Evolutionary conservation across 2,888 invertebrate species (phyloP).

Genomic region (Tenthredo livida): DNA sequence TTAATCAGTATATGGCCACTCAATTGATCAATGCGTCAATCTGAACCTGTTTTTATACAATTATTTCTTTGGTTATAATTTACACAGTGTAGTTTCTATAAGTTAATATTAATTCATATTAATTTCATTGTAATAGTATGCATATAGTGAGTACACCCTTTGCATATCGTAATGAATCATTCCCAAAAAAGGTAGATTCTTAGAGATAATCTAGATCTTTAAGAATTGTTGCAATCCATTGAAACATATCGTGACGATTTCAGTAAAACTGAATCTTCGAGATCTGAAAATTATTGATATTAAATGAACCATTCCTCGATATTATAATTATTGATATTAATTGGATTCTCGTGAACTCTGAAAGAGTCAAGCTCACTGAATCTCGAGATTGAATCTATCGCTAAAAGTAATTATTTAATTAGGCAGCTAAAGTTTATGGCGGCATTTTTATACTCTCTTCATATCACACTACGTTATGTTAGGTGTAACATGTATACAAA

Average conservation of each 20-base stretch:
- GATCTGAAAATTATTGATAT: slow-evolving; percentile 41
- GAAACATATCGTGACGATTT: slow-evolving; percentile 55
- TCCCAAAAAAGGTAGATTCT: slow-evolving; percentile 6
- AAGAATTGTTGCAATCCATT: slow-evolving; percentile 28
- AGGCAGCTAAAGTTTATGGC: neutral
- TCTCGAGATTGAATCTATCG: slow-evolving; percentile 42
- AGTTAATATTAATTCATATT: slow-evolving; percentile 21
- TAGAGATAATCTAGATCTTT: slow-evolving; percentile 13
- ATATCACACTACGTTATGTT: slow-evolving; percentile 26
- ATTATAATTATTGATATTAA: slow-evolving; percentile 49
- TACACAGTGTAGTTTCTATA: slow-evolving; percentile 54
- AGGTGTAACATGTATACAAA: slow-evolving; percentile 41
- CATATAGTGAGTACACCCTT: neutral
- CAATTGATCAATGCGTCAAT: slow-evolving; percentile 51
- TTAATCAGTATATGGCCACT: slow-evolving; percentile 61
- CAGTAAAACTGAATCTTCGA: slow-evolving; percentile 58
- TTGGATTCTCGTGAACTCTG: slow-evolving; percentile 9
- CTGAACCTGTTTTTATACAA: slow-evolving; percentile 54
- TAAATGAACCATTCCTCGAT: neutral
- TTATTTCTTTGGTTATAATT: slow-evolving; percentile 64
- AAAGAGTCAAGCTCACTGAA: slow-evolving; percentile 39
- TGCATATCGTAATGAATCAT: slow-evolving; percentile 18
- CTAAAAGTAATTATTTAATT: neutral
- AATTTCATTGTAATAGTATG: neutral
- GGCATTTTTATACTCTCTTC: slow-evolving; percentile 21